Percentiles rank a stretch among this genome's conserved stretches.
These are phyloP conservation scores for Heliconius hortense DNA, from an alignment of 2,888 invertebrate genomes.

Conservation along the genomic window DNA sequence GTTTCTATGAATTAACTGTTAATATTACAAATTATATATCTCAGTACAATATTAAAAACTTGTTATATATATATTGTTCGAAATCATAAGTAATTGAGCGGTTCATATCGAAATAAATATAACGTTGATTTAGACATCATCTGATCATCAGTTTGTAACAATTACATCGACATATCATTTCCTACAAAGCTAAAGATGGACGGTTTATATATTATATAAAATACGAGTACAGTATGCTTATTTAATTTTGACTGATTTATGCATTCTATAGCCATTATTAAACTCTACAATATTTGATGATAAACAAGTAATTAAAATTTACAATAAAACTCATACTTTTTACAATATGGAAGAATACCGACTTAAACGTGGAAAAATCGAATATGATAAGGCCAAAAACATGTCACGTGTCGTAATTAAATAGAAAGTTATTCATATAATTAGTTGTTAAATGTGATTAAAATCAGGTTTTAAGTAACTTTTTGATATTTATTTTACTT, in stretches of 20 bases:
- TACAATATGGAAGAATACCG: constrained; percentile 2
- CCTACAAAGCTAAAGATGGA: not conserved
- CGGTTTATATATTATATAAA: too few relatives aligned
- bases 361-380: constrained; percentile 9
- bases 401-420: constrained; percentile 7
- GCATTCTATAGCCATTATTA: not conserved
- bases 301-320: constrained; percentile 8
- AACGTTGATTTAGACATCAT: not conserved
- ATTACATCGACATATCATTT: not conserved
- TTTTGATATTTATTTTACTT: not conserved
- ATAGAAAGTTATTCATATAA: constrained; percentile 14
- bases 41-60: too few relatives aligned
- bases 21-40: constrained; percentile 6
- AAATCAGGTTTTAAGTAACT: constrained; percentile 19
- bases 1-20: constrained; percentile 25
- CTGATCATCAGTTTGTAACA: not conserved
- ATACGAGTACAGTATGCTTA: too few relatives aligned
- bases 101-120: not conserved
- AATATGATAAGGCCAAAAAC: constrained; percentile 10
- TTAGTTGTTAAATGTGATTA: constrained; percentile 2
- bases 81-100: not conserved
- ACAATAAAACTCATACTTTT: not conserved
- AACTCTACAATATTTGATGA: not conserved
- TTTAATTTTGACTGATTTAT: not conserved
- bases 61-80: constrained; percentile 14